Conservation (phyloP, 2,113 vertebrate genomes). For the Xenus cinereus region DNA sequence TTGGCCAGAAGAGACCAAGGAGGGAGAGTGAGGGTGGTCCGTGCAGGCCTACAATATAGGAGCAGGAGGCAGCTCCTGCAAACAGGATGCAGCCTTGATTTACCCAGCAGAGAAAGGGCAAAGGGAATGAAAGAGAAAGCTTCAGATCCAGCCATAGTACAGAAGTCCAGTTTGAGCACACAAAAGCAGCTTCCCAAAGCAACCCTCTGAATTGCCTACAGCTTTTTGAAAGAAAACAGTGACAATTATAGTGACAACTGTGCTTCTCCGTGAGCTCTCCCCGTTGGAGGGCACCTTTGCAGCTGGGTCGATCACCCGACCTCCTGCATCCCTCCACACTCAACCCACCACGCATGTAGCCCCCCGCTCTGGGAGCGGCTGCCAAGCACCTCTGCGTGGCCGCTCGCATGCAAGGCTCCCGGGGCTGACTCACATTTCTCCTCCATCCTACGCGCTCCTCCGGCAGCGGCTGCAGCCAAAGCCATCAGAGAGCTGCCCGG, state of each 20-base stretch:
- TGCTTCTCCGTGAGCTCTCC: not conserved
- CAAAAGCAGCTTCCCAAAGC: not conserved
- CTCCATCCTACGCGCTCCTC: not conserved
- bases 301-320: fast-evolving
- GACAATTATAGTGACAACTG: fast-evolving
- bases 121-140: not conserved
- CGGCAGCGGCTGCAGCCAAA: not conserved
- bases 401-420: not conserved
- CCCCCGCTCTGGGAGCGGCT: fast-evolving
- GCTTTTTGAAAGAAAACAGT: not conserved
- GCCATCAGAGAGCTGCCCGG: not conserved
- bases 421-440: not conserved
- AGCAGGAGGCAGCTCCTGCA: not conserved
- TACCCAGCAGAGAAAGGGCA: fast-evolving
- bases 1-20: not conserved
- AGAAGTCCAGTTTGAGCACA: not conserved
- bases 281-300: fast-evolving
- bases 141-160: not conserved
- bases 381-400: not conserved
- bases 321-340: not conserved
- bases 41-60: fast-evolving
- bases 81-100: not conserved
- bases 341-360: fast-evolving
- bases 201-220: not conserved
- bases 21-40: not conserved